phyloP scores from a whole-genome alignment of 2,888 invertebrate species.

The Lasioglossum vierecki region DNA sequence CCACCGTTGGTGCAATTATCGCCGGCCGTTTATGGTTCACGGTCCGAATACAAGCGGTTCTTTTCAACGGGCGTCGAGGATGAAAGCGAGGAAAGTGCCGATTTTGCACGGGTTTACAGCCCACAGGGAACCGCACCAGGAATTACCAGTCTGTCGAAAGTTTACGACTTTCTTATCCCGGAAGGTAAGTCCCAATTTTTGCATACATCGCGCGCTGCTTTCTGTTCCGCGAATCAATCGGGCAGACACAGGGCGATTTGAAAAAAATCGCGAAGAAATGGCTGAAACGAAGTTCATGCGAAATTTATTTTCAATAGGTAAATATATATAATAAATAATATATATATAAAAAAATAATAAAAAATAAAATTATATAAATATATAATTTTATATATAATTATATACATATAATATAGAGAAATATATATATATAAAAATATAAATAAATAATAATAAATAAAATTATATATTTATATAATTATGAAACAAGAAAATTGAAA shows the following conservation, averaged over 20 bases:
- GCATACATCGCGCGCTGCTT: background rate
- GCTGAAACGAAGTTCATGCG: background rate
- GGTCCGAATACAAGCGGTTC: background rate
- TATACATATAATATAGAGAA: too few relatives aligned
- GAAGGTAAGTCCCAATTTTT: constrained; percentile 21
- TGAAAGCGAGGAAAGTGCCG: constrained; percentile 5
- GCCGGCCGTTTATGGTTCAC: background rate
- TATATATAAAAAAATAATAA: too few relatives aligned
- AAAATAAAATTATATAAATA: too few relatives aligned
- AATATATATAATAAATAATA: too few relatives aligned
- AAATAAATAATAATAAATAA: too few relatives aligned
- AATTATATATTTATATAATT: too few relatives aligned
- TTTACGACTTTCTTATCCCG: constrained; percentile 3
- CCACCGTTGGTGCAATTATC: background rate
- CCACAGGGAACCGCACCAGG: background rate
- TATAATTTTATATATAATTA: too few relatives aligned
- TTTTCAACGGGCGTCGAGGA: background rate
- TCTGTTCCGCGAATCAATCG: background rate
- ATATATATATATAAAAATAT: too few relatives aligned
- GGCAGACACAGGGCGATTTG: background rate
- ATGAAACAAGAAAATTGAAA: too few relatives aligned
- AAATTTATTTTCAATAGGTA: too few relatives aligned
- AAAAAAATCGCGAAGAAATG: background rate
- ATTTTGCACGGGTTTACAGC: constrained; percentile 19
- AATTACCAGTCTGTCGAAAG: background rate